Percentiles rank a stretch among this genome's conserved stretches.
Conservation (phyloP, 2,888 invertebrate genomes). For the Saturnia japonica region DNA sequence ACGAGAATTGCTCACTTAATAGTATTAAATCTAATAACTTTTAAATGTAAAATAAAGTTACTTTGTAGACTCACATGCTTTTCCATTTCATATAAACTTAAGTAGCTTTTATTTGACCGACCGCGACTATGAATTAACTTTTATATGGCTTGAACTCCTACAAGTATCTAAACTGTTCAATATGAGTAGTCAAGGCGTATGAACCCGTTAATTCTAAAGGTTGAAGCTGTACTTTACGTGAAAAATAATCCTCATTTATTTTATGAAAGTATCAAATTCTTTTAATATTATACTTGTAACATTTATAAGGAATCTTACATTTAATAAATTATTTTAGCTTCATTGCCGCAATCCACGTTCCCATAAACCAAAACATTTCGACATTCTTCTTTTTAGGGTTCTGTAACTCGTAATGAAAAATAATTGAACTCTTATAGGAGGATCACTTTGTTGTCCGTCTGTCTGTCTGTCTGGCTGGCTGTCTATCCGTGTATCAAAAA, state of each 20-base stretch:
- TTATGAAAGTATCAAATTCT: background rate
- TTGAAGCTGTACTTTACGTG: background rate
- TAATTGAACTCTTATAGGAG: no score
- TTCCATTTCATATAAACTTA: slow-evolving; percentile 13
- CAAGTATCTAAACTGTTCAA: no score
- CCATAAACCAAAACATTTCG: no score
- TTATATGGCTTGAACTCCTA: slow-evolving; percentile 7
- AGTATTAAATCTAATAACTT: no score
- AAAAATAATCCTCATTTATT: slow-evolving; percentile 1
- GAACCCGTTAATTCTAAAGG: background rate
- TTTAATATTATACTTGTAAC: background rate
- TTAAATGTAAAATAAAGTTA: background rate
- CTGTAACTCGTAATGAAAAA: no score
- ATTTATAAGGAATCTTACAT: background rate
- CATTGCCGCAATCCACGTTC: no score
- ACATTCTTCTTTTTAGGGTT: no score
- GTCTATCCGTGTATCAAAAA: no score
- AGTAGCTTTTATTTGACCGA: slow-evolving; percentile 16
- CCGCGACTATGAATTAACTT: slow-evolving; percentile 5
- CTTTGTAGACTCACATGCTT: background rate
- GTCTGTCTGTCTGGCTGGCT: no score
- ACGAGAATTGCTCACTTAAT: no score
- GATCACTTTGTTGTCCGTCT: no score
- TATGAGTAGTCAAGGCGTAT: no score
- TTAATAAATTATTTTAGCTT: background rate